phyloP scores from a whole-genome alignment of 2,113 vertebrate species.

The Morphnarchus princeps region DNA sequence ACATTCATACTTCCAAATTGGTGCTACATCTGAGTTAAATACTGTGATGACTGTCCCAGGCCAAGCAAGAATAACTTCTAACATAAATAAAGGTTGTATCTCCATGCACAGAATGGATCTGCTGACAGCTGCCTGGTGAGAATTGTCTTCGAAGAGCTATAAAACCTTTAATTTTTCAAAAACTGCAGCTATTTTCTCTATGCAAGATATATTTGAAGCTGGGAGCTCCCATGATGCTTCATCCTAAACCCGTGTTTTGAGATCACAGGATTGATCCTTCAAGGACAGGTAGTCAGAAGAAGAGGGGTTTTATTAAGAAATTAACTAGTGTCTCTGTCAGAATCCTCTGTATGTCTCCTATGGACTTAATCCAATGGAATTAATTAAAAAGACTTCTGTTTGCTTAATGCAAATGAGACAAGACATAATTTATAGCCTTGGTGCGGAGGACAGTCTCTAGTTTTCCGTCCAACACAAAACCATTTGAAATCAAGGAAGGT shows the following conservation, averaged over 20 bases:
- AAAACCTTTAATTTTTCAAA: not conserved
- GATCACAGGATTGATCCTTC: not conserved
- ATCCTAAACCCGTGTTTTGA: not conserved
- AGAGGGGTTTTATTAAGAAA: not conserved
- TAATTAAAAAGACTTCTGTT: not conserved
- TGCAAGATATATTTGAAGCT: not conserved
- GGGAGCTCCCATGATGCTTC: not conserved
- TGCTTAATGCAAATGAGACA: slow-evolving; percentile 4
- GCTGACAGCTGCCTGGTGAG: not conserved
- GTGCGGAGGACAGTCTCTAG: not conserved
- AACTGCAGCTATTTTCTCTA: not conserved
- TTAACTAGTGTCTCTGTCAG: not conserved
- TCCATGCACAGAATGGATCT: not conserved
- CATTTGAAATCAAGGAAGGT: not conserved
- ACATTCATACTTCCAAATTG: not conserved
- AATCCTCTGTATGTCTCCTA: not conserved
- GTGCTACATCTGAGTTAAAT: not conserved
- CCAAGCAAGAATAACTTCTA: not conserved
- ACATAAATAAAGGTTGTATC: not conserved
- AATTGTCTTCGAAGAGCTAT: not conserved
- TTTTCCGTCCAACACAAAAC: not conserved
- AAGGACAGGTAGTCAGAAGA: not conserved
- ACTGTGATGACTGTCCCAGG: not conserved
- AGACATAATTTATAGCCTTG: not conserved
- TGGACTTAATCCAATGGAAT: not conserved